Evolutionary conservation across 2,113 vertebrate genomes (phyloP), one percentile per base, ranked within the genome.

Genomic region (Siphamia tubifer): DNA sequence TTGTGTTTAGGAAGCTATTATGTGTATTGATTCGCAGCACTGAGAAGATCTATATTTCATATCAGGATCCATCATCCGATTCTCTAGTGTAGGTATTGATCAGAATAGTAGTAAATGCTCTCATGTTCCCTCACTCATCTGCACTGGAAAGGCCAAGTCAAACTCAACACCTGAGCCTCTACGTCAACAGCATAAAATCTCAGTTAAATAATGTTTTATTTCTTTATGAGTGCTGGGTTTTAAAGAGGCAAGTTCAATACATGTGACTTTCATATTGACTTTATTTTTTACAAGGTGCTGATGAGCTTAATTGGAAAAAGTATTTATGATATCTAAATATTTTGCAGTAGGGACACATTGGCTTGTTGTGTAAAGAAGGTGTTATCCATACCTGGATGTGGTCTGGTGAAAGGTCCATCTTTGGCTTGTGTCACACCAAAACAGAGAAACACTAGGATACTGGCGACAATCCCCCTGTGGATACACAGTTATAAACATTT

Each of bases 351-450:
- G n/a, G n/a, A n/a, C n/a, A 19, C 5, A 2, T 23, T 17, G 8
- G n/a, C n/a, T 32, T 17, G 30, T 45, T 24, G 10, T 9, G n/a
- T 31, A 1, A 34, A 20, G n/a, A 44, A 34, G 8, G 24, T 15
- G 12, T 3, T 58, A 10, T 4, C 68, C 72, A 30, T 95, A 99
- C 98, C 98, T 94, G 98, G 98, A 76, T 99, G 97, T 67, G 97
- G 98, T 87, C 97, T 94, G 52, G 95, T 95, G 85, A 99, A 99
- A 2, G 98, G 98, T 67, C 98, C 98, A 85, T 99, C 98, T 89
- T 99, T 99, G 36, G 97, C 96, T 87, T 99, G 98, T 1, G 97
- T 99, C 68, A 99, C 98, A 79, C 98, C 98, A 56, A 99, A 99
- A 86, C 97, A 99, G 6, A 99, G 85, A 85, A 99, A 99, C 71